Percentiles rank a stretch among this genome's conserved stretches.
Conservation (phyloP, 2,888 invertebrate species). For the Saturnia japonica region DNA sequence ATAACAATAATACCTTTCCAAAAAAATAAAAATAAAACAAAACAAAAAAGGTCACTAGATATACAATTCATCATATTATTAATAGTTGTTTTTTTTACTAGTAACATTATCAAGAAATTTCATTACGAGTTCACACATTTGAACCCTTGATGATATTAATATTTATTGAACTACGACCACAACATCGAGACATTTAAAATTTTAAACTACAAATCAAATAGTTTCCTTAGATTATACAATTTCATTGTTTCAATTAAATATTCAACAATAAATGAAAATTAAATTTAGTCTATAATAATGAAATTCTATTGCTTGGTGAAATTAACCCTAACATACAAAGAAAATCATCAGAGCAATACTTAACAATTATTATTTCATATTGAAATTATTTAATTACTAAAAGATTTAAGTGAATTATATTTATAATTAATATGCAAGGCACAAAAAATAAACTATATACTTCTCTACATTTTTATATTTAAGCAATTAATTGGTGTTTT, state of each 20-base stretch:
- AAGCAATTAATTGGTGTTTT: slow-evolving; percentile 31
- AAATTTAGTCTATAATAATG: slow-evolving; percentile 40
- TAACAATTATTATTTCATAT: slow-evolving; percentile 32
- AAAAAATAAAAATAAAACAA: slow-evolving; percentile 30
- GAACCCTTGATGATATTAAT: slow-evolving; percentile 34
- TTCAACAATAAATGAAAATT: slow-evolving; percentile 15
- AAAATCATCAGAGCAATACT: slow-evolving; percentile 56
- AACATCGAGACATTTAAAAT: slow-evolving; percentile 65
- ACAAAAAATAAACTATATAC: slow-evolving; percentile 68
- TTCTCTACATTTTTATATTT: slow-evolving; percentile 27
- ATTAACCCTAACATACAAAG: slow-evolving; percentile 46
- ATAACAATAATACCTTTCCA: slow-evolving; percentile 34
- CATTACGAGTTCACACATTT: slow-evolving; percentile 17
- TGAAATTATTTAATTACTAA: slow-evolving; percentile 67
- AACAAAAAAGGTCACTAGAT: not conserved
- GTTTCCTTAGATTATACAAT: slow-evolving; percentile 17
- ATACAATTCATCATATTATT: slow-evolving; percentile 29
- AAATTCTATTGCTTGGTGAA: slow-evolving; percentile 54
- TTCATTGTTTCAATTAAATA: slow-evolving; percentile 21
- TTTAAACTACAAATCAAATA: slow-evolving; percentile 47
- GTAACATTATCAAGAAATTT: slow-evolving; percentile 5
- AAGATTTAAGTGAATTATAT: slow-evolving; percentile 9
- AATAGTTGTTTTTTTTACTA: not conserved
- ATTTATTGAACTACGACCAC: slow-evolving; percentile 43
- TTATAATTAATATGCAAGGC: slow-evolving; percentile 51